Evolutionary conservation across 2,888 invertebrate genomes (phyloP), one percentile per base, ranked within the genome.

Genomic region (Erebia ligea): DNA sequence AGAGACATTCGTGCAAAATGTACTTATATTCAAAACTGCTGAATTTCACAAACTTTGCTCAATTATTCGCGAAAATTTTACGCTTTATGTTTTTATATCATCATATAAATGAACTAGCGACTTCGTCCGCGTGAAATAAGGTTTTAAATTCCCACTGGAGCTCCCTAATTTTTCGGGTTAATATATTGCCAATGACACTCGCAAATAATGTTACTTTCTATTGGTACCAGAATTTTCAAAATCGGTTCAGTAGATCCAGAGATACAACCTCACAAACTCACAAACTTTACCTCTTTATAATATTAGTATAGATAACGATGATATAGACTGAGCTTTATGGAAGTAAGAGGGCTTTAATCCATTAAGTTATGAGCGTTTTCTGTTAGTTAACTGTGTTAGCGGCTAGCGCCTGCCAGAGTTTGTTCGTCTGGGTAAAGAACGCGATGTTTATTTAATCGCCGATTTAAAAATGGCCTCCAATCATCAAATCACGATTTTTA

Each of bases 331-430:
- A 61, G 61, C 11, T 42, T 61, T 61, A 61, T 61, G 11, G 19
- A 21, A 61, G 61, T 45, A 17, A 19, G 45, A 61, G 42, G n/a
- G n/a, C 9, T 61, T 61, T 61, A 61, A 61, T 61, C 45, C 61
- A 61, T 45, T 45, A 61, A 42, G 45, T 42, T 42, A 59, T 59
- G 19, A 1, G n/a, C 42, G 59, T 42, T 17, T 42, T 42, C 15
- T 34, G n/a, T 13, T 2, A 9, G n/a, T 40, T 59, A 57, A 25
- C 13, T 57, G 15, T 1, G 25, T 56, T 56, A 56, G 13, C 21
- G 56, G 3, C 15, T 13, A 52, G n/a, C 50, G 50, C n/a, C n/a
- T n/a, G n/a, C n/a, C n/a, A n/a, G n/a, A 52, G n/a, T n/a, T 8
- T 1, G n/a, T 17, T 52, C n/a, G 4, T 50, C 15, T n/a, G n/a